Evolutionary conservation across 1,140 invertebrate species (phyloP), one percentile per base, ranked within the genome.

Genomic region (Cherax quadricarinatus): DNA sequence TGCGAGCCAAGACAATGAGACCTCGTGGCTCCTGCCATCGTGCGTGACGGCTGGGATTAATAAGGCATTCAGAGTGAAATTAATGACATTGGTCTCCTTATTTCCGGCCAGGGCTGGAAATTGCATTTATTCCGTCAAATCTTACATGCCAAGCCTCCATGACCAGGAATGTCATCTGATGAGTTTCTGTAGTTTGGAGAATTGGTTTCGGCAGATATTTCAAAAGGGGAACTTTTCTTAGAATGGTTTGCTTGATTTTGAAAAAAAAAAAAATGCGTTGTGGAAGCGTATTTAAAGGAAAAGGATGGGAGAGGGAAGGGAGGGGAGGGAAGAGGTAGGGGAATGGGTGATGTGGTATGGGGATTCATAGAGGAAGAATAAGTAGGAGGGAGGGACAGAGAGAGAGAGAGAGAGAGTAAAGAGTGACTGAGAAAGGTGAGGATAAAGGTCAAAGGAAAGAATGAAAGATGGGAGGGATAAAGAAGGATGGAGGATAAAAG

Each of bases 71-170:
- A 53, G 70, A 57, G 86, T 79, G 51, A 88, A 88, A 88, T 88
- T 88, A 70, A 88, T 88, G 86, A 88, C 70, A 79, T 79, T 88
- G 86, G 86, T 81, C 75, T 88, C n/a, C 75, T 51, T 62, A 79
- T 88, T 88, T 81, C 86, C 53, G 70, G 51, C 66, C 62, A 53
- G 30, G 30, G 30, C 53, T 53, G 73, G 73, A 88, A 79, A 75
- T 48, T 78, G 86, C 48, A 88, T 88, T 53, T 57, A 75, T 88
- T 73, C 53, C 48, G 10, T n/a, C 30, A 62, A 84, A 41, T 10
- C 24, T 84, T 60, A 30, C 82, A 84, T 84, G n/a, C 53, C 82
- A 60, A 60, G 24, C 53, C 53, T 57, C 12, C 53, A 57, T 7
- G 53, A 57, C 7, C 53, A 7, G 6, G 53, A 57, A 57, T 57